A percentile compares a stretch with the other conserved stretches of the same genome.
Evolutionary conservation across 2,797 vertebrate genomes (phyloP).

Genomic region (Sebastes taczanowskii): DNA sequence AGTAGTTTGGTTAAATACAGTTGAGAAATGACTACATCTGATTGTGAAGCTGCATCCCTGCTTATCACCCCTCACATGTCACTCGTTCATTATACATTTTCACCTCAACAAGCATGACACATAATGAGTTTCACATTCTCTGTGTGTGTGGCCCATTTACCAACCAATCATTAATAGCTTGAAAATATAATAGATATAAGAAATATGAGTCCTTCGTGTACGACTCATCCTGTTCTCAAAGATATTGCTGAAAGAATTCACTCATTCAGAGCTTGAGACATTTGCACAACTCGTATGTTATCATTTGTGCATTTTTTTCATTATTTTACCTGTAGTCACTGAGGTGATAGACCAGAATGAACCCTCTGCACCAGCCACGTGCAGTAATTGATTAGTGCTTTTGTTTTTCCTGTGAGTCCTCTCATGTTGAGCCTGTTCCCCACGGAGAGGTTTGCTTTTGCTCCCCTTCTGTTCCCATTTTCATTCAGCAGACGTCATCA

Average conservation of each 20-base stretch:
- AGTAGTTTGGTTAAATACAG: slow-evolving; percentile 46
- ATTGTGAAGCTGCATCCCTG: neutral
- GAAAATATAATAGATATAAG: slow-evolving; percentile 10
- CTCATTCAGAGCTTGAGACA: slow-evolving; percentile 1
- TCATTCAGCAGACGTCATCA: slow-evolving; percentile 88
- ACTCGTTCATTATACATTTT: slow-evolving; percentile 5
- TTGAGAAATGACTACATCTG: neutral
- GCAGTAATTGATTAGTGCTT: slow-evolving; percentile 48
- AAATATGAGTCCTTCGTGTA: slow-evolving; percentile 6
- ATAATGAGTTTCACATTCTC: neutral
- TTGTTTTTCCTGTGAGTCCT: slow-evolving; percentile 59
- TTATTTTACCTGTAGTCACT: slow-evolving; percentile 8
- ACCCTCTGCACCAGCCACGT: neutral
- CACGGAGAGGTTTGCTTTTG: slow-evolving; percentile 39
- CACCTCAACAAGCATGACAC: neutral
- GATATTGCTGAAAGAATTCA: neutral
- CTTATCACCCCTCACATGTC: neutral
- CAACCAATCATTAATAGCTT: neutral
- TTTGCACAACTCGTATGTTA: slow-evolving; percentile 3
- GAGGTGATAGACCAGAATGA: slow-evolving; percentile 25
- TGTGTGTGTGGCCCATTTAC: slow-evolving; percentile 8
- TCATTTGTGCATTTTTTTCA: neutral
- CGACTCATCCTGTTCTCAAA: slow-evolving; percentile 1
- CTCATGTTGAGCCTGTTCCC: slow-evolving; percentile 34
- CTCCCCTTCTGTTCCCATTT: slow-evolving; percentile 79